Evolutionary conservation across 2,113 vertebrate genomes (phyloP), one percentile per base, ranked within the genome.

Genomic region (Pitta sordida): DNA sequence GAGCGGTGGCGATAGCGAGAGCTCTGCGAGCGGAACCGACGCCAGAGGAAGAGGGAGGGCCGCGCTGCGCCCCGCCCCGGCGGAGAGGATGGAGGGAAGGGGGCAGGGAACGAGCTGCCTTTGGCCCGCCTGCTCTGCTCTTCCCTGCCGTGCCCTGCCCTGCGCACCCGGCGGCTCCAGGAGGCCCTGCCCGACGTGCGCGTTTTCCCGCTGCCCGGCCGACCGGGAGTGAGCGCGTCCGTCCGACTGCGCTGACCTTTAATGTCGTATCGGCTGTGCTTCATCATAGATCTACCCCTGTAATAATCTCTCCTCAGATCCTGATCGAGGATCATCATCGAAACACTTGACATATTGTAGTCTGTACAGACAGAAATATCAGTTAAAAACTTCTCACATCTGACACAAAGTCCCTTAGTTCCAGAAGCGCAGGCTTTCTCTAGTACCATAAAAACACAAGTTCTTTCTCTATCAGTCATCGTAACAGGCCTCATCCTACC

Each of bases 11-110:
- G 4, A 27, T n/a, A 7, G 10, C 27, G 10, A 43, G 34, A 77
- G 18, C 73, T 43, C 46, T 88, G 41, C 20, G 12, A 83, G 80
- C 90, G 96, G 96, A 97, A 98, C 96, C 92, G 92, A 94, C 96
- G 96, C 96, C 75, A 92, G 70, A 91, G 93, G 75, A 60, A 82
- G 59, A 86, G 34, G 93, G 58, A 59, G 84, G 53, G 46, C 73
- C 73, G 43, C 15, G 60, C 90, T 30, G 15, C 41, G 48, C 85
- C 44, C 27, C 70, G 17, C 53, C 26, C 18, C 41, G 16, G 37
- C 30, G 4, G 21, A 5, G 12, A 8, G 53, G 12, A 20, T 6
- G 15, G 37, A 7, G 51, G 37, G 5, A 32, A 65, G 27, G 44
- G 46, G 36, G 27, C 7, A 6, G 43, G 23, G 6, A 9, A 0